A percentile compares a stretch with the other conserved stretches of the same genome.
Evolutionary conservation across 2,888 invertebrate species (phyloP).

Genomic region (Biston stratarius): DNA sequence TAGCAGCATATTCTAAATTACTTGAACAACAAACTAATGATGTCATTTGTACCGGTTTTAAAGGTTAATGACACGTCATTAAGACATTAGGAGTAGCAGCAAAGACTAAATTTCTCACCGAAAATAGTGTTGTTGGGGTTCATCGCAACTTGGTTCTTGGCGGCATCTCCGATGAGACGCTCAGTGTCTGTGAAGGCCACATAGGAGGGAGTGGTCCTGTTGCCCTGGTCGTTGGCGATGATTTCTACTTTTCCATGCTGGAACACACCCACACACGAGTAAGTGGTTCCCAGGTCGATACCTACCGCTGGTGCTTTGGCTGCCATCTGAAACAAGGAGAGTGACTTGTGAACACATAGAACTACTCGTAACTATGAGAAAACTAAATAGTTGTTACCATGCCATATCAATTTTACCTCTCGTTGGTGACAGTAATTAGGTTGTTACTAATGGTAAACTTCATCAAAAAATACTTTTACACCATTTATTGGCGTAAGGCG

Average conservation of each 20-base stretch:
- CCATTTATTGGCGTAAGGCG: too few relatives aligned
- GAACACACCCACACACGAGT: constrained; percentile 97
- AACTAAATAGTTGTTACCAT: background rate
- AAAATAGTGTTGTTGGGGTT: constrained; percentile 96
- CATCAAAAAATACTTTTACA: too few relatives aligned
- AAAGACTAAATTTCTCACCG: constrained; percentile 81
- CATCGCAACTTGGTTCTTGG: constrained; percentile 95
- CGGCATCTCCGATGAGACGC: constrained; percentile 93
- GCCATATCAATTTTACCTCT: too few relatives aligned
- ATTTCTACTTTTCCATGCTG: constrained; percentile 96
- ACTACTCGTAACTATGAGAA: background rate
- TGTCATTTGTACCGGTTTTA: constrained; percentile 6
- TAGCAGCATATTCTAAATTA: background rate
- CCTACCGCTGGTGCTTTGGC: constrained; percentile 95
- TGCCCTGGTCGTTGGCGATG: constrained; percentile 96
- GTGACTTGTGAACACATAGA: constrained; percentile 23
- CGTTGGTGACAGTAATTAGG: background rate
- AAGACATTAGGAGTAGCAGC: background rate
- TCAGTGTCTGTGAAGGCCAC: constrained; percentile 95
- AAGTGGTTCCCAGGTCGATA: constrained; percentile 98
- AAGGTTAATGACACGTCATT: constrained; percentile 5
- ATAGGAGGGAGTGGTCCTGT: constrained; percentile 94
- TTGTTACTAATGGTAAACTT: too few relatives aligned
- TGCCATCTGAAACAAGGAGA: constrained; percentile 82
- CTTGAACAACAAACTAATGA: background rate